Base-by-base conservation (phyloP, 30 jellyfish, hydroid and myxozoan genomes). In the Clytia hemisphaerica region DNA sequence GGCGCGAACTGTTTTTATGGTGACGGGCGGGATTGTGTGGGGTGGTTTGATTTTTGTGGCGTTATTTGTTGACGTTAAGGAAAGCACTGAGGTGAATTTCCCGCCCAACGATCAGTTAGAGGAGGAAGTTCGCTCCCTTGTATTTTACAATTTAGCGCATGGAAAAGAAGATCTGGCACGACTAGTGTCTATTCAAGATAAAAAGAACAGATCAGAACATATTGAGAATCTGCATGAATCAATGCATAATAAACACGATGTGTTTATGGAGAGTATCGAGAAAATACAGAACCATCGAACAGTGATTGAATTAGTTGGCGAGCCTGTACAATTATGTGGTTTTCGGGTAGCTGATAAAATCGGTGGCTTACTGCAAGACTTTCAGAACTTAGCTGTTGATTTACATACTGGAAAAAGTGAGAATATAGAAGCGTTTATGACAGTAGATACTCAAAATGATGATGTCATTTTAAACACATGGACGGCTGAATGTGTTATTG, bases 301-400 rank as follows among this genome's bases (percentile, higher is more conserved):
- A 2, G 38, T 65, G 32, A 45, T 19, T 27, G 67, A 65, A 9
- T 27, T 16, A 19, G 69, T 65, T 36, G 78, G 78, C 34, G 67
- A 16, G 34, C 78, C 78, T 6, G 78, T 65, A 2, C 78, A 65
- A 9, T n/a, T 65, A 65, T 65, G 78, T 37, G 78, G 78, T 31
- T 65, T 37, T 45, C 67, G 78, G 18, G 78, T 68, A 7, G 78
- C 78, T 6, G 29, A 38, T 0, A 65, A 65, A 48, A 33, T 65
- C 12, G 25, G 34, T 65, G 34, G 18, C 4, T 37, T 65, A 68
- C 22, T 65, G 0, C 16, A 65, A 65, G 24, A 42, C 67, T 65
- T 65, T 36, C 70, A 57, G 70, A 37, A 57, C 30, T 57, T 57
- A 31, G 70, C 70, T 21, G 70, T 22, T n/a, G n/a, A n/a, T n/a